These are phyloP conservation scores for Bufotes viridis DNA, from an alignment of 2,797 vertebrate genomes.

Conservation along the genomic window DNA sequence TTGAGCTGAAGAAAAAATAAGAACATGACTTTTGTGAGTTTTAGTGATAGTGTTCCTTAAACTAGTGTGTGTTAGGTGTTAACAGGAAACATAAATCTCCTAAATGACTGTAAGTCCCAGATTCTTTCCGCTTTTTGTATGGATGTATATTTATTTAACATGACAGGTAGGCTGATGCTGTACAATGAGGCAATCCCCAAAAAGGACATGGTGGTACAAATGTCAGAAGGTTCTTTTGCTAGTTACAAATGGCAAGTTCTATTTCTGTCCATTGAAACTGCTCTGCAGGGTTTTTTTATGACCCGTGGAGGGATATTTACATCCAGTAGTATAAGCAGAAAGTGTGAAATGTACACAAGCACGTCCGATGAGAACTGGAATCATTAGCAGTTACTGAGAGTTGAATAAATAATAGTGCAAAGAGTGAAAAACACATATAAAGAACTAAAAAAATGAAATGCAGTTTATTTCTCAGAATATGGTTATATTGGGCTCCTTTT, in stretches of 20 bases:
- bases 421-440: background rate
- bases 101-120: constrained; percentile 8
- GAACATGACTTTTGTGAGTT: background rate
- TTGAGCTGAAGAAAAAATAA: no score
- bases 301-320: constrained; percentile 6
- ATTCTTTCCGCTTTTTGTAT: constrained; percentile 40
- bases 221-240: background rate
- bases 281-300: background rate
- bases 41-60: background rate
- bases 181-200: constrained; percentile 19
- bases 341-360: background rate
- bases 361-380: background rate
- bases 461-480: background rate
- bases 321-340: background rate
- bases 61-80: background rate
- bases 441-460: no score
- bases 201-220: constrained; percentile 23
- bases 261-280: constrained; percentile 26
- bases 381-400: background rate
- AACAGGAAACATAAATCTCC: constrained; percentile 14
- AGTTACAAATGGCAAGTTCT: constrained; percentile 26
- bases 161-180: background rate
- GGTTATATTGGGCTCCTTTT: background rate
- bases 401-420: background rate
- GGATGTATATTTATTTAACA: constrained; percentile 30